Evolutionary conservation across 2,888 invertebrate species (phyloP), one percentile per base, ranked within the genome.

Genomic region (Elmis aenea): DNA sequence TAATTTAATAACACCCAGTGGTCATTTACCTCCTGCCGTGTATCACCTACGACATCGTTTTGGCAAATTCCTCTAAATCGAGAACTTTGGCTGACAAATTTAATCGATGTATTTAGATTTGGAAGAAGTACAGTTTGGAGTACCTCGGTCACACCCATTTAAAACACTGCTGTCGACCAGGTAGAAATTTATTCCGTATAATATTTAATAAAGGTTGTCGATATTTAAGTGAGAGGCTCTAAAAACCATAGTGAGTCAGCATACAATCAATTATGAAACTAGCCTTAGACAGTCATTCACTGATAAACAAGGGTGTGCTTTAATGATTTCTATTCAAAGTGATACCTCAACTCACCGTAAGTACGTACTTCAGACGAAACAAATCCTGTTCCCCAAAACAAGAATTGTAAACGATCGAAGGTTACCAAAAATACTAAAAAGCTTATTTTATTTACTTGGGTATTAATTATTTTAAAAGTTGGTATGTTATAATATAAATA

Each of bases 241-340:
- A 26, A 20, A 33, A 34, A 20, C 31, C 34, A 34, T 42, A 35
- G 49, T 57, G 55, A 57, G 42, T 55, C 57, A 54, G 55, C 57
- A 46, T 51, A 54, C 57, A 56, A 57, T 57, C 56, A 57, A 57
- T 57, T 57, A 57, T 50, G 52, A 52, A 54, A 49, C 48, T 51
- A 46, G 49, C 48, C 45, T 48, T 43, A 46, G 55, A 54, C 52
- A 51, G 53, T 45, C 43, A 45, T 36, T 45, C 46, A 35, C 50
- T 50, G 53, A 54, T 55, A 55, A 55, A 55, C 55, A 55, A 54
- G 55, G 55, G 53, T 50, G 55, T 52, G 50, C 18, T 8, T 18
- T 18, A 18, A 18, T 18, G 18, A 18, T 18, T 18, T 18, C 18
- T 8, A 18, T 18, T 18, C 18, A 18, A 18, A 5, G 18, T 18